Conservation (phyloP, 2,113 vertebrate species). For the Scophthalmus maximus region DNA sequence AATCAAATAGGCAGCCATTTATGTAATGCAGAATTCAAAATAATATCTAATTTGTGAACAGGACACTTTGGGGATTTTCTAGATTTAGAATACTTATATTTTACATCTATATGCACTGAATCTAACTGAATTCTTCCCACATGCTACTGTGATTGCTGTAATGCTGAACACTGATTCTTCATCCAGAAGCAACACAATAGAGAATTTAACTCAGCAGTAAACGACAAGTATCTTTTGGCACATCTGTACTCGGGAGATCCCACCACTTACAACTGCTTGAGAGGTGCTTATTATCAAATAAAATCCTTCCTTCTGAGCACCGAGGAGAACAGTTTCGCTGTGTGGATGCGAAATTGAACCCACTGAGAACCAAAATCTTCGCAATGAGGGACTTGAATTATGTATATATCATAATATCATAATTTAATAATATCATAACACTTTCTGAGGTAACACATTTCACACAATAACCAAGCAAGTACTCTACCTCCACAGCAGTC, state of each 20-base stretch:
- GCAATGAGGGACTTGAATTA: constrained; percentile 15
- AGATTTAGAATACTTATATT: background rate
- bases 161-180: background rate
- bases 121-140: background rate
- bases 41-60: background rate
- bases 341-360: constrained; percentile 13
- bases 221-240: constrained; percentile 22
- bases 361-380: constrained; percentile 14
- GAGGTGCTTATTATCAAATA: constrained; percentile 26
- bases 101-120: background rate
- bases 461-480: too few species aligned
- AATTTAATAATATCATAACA: too few species aligned
- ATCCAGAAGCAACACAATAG: constrained; percentile 19
- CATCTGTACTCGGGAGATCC: constrained; percentile 7
- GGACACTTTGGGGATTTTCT: background rate
- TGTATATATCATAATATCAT: too few species aligned
- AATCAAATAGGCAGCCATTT: background rate
- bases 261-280: constrained; percentile 14
- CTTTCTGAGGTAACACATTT: constrained; percentile 5
- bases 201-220: constrained; percentile 23
- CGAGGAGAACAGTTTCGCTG: constrained; percentile 5
- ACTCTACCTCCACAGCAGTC: too few species aligned
- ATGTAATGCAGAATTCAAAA: background rate
- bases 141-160: constrained; percentile 1
- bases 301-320: constrained; percentile 23